A percentile compares a stretch with the other conserved stretches of the same genome.
phyloP scores from a whole-genome alignment of 53 echinoderm and acorn worm species.

The Temnopleurus reevesii region DNA sequence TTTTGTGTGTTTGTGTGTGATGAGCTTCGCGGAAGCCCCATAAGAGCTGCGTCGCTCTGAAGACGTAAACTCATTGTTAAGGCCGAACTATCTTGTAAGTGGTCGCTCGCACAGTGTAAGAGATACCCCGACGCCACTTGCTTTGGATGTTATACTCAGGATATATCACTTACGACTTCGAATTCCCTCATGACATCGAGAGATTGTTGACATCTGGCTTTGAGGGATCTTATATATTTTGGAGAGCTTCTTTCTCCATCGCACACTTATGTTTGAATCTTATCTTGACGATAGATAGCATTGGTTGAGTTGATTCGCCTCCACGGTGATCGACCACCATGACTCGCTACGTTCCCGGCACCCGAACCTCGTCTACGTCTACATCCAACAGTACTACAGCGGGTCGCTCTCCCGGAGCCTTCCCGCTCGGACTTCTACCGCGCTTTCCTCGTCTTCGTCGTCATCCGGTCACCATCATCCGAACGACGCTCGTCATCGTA shows the following conservation, averaged over 20 bases:
- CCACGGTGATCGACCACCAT: neutral
- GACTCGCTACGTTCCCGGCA: neutral
- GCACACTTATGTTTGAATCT: slow-evolving; percentile 8
- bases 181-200: neutral
- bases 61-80: neutral
- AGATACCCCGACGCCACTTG: neutral
- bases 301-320: neutral
- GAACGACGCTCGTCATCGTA: slow-evolving; percentile 50
- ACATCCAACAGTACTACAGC: slow-evolving; percentile 21
- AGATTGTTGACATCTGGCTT: neutral
- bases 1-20: no score
- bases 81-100: neutral
- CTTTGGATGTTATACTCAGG: neutral
- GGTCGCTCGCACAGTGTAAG: neutral
- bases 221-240: neutral
- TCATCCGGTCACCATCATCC: slow-evolving; percentile 61
- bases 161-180: neutral
- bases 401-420: neutral
- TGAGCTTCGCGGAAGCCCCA: no score
- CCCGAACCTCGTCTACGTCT: neutral
- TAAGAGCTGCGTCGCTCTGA: neutral
- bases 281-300: slow-evolving; percentile 29
- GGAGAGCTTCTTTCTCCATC: neutral
- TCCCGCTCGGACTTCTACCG: neutral
- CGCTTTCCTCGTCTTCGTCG: slow-evolving; percentile 43